These are phyloP conservation scores for Lithophane ornitopus DNA, from an alignment of 2,888 invertebrate species.

Conservation along the genomic window DNA sequence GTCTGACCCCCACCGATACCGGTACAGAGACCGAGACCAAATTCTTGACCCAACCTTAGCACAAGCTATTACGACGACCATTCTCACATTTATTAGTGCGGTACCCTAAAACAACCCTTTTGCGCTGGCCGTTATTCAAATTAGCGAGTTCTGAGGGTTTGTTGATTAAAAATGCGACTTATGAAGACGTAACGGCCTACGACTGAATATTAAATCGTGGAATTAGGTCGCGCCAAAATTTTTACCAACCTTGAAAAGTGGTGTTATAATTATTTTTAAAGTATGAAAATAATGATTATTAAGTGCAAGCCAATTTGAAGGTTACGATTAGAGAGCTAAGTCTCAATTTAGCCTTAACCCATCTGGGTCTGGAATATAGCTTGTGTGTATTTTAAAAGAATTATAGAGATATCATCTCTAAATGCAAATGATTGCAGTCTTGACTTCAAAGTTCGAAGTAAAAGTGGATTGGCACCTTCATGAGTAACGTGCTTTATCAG, in stretches of 20 bases:
- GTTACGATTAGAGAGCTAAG: too few relatives aligned
- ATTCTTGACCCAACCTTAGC: slow-evolving; percentile 50
- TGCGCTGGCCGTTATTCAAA: slow-evolving; percentile 80
- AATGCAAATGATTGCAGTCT: slow-evolving; percentile 46
- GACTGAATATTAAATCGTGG: slow-evolving; percentile 62
- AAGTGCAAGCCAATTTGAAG: too few relatives aligned
- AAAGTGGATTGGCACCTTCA: slow-evolving; percentile 50
- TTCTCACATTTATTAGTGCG: slow-evolving; percentile 64
- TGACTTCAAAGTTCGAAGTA: slow-evolving; percentile 50
- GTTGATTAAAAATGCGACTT: slow-evolving; percentile 85
- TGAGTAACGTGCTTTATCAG: slow-evolving; percentile 45
- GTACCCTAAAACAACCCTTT: slow-evolving; percentile 74
- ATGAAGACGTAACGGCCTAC: slow-evolving; percentile 53
- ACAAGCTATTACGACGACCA: slow-evolving; percentile 52
- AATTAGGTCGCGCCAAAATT: slow-evolving; percentile 57
- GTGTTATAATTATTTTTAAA: not conserved
- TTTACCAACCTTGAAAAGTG: not conserved
- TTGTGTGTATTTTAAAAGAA: slow-evolving; percentile 1
- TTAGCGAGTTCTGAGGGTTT: slow-evolving; percentile 72
- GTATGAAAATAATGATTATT: not conserved
- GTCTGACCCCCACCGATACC: slow-evolving; percentile 33
- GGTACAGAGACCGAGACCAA: slow-evolving; percentile 32
- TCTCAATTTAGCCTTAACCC: too few relatives aligned
- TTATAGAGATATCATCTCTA: slow-evolving; percentile 19
- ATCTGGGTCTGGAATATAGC: not conserved